A percentile compares a stretch with the other conserved stretches of the same genome.
These are phyloP conservation scores for Bucorvus abyssinicus DNA, from an alignment of 2,797 vertebrate genomes.

Conservation along the genomic window DNA sequence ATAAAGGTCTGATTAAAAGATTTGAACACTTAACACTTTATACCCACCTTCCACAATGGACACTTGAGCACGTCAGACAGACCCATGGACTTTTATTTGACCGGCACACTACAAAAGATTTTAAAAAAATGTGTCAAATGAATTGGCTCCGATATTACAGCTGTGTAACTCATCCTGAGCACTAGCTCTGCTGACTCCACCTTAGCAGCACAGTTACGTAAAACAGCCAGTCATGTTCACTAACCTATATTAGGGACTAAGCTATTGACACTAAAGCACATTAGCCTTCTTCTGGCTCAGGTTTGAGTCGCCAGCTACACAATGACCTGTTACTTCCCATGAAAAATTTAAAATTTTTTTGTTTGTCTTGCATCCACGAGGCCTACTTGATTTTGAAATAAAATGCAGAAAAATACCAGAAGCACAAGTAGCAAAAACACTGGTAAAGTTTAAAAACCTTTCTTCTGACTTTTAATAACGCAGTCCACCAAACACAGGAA, in stretches of 20 bases:
- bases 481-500: neutral
- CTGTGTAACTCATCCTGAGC: neutral
- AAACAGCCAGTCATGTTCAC: neutral
- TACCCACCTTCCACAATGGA: slow-evolving; percentile 96
- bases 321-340: neutral
- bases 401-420: neutral
- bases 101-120: slow-evolving; percentile 86
- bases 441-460: neutral
- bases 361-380: neutral
- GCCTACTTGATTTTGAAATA: neutral
- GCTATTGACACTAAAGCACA: neutral
- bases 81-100: slow-evolving; percentile 99
- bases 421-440: neutral
- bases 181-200: neutral
- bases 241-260: neutral
- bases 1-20: neutral
- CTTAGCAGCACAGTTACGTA: neutral
- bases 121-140: neutral
- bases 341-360: neutral
- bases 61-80: slow-evolving; percentile 93
- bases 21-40: neutral
- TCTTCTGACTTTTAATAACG: neutral
- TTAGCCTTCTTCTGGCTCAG: neutral
- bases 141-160: neutral
- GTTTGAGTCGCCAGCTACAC: neutral